Conservation (phyloP, 1,140 invertebrate species). For the Drosophila biarmipes region DNA sequence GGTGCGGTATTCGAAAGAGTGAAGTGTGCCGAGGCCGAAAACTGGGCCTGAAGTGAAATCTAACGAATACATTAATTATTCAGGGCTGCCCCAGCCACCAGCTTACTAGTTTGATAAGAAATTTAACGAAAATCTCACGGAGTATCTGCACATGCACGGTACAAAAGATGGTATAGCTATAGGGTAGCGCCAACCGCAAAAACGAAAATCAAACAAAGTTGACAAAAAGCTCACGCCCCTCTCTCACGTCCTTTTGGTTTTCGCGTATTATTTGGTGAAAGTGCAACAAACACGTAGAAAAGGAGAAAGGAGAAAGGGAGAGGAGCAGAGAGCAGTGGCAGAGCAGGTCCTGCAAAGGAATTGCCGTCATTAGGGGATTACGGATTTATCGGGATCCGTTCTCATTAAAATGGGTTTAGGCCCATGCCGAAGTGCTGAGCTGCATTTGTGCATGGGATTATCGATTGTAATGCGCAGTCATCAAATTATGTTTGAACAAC, state of each 20-base stretch:
- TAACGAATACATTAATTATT: constrained; percentile 49
- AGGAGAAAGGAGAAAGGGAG: not conserved
- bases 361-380: constrained; percentile 68
- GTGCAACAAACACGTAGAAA: constrained; percentile 43
- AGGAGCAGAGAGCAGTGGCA: constrained; percentile 4
- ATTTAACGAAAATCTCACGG: not conserved
- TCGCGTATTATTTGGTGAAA: constrained; percentile 29
- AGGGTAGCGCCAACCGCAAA: constrained; percentile 8
- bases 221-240: constrained; percentile 50
- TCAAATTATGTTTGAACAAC: constrained; percentile 69
- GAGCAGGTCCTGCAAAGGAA: constrained; percentile 17
- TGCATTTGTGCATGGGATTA: constrained; percentile 80
- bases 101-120: constrained; percentile 20
- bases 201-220: constrained; percentile 34
- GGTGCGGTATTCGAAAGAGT: constrained; percentile 31
- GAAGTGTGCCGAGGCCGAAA: constrained; percentile 15
- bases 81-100: constrained; percentile 20
- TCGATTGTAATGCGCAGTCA: constrained; percentile 81
- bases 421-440: constrained; percentile 70
- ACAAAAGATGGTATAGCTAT: not conserved
- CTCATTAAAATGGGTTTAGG: constrained; percentile 81
- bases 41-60: constrained; percentile 23
- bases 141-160: not conserved
- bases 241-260: constrained; percentile 16
- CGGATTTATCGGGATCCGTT: constrained; percentile 58